Percentiles rank a stretch among this genome's conserved stretches.
Evolutionary conservation across 2,888 invertebrate species (phyloP).

Genomic region (Hipparchia semele): DNA sequence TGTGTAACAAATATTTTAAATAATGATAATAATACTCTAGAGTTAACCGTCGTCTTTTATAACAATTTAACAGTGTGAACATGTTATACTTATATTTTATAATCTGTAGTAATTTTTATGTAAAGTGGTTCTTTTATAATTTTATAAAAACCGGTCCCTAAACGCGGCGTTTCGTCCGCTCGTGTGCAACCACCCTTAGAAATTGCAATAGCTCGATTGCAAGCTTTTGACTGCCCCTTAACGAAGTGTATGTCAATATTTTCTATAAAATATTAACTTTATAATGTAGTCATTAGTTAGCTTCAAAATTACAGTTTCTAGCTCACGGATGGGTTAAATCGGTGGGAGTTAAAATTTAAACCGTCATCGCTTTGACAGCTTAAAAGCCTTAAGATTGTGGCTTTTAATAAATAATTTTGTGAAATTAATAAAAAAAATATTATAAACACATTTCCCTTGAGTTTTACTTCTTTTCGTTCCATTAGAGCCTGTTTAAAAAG

Average conservation of each 20-base stretch:
- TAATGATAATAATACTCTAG: conserved; percentile 4
- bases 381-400: conserved; percentile 82
- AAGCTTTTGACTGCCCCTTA: conserved; percentile 74
- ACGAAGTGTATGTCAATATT: conserved; percentile 72
- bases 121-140: neutral
- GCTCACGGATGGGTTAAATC: conserved; percentile 63
- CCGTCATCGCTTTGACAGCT: conserved; percentile 79
- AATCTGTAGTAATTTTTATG: neutral
- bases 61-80: neutral
- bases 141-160: conserved; percentile 25
- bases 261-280: conserved; percentile 77
- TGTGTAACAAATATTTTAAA: neutral
- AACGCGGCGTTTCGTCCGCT: conserved; percentile 27
- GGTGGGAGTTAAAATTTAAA: conserved; percentile 55
- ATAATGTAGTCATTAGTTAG: conserved; percentile 74
- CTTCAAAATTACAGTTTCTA: conserved; percentile 71
- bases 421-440: conserved; percentile 81
- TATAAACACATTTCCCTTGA: conserved; percentile 52
- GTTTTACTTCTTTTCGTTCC: conserved; percentile 37
- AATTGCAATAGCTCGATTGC: conserved; percentile 62
- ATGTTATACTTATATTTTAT: neutral
- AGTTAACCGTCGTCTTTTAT: neutral
- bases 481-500: neutral
- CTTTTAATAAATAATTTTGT: conserved; percentile 82
- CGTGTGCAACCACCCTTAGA: conserved; percentile 43